Percentiles rank a stretch among this genome's conserved stretches.
phyloP scores from a whole-genome alignment of 2,113 vertebrate species.

The Misgurnus anguillicaudatus region DNA sequence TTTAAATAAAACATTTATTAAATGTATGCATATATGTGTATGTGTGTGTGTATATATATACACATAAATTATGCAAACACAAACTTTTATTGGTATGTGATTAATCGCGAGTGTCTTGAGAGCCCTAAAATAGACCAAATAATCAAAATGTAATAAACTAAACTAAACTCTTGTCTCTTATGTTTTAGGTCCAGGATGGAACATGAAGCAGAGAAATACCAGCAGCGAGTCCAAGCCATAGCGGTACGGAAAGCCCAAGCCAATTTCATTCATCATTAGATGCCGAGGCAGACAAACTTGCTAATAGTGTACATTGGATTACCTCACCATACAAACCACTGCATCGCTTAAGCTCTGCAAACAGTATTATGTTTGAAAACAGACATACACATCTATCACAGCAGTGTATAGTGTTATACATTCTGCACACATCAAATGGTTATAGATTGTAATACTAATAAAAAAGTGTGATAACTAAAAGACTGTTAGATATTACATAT shows the following conservation, averaged over 20 bases:
- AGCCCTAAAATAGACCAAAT: neutral
- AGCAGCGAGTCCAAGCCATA: slow-evolving; percentile 76
- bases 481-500: neutral
- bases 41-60: no score
- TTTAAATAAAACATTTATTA: no score
- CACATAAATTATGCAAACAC: no score
- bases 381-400: neutral
- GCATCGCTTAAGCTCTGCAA: neutral
- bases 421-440: neutral
- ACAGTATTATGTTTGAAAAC: neutral
- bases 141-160: neutral
- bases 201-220: slow-evolving; percentile 76
- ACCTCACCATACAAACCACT: neutral
- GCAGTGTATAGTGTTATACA: neutral
- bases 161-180: slow-evolving; percentile 34
- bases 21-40: no score
- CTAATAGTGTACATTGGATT: neutral
- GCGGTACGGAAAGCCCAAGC: slow-evolving; percentile 65
- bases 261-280: neutral
- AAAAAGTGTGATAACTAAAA: neutral
- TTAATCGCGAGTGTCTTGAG: no score
- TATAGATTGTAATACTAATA: neutral
- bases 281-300: neutral
- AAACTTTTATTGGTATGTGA: no score
- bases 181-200: slow-evolving; percentile 72